These are phyloP conservation scores for Acleris emargana DNA, from an alignment of 2,888 invertebrate species.

Conservation along the genomic window DNA sequence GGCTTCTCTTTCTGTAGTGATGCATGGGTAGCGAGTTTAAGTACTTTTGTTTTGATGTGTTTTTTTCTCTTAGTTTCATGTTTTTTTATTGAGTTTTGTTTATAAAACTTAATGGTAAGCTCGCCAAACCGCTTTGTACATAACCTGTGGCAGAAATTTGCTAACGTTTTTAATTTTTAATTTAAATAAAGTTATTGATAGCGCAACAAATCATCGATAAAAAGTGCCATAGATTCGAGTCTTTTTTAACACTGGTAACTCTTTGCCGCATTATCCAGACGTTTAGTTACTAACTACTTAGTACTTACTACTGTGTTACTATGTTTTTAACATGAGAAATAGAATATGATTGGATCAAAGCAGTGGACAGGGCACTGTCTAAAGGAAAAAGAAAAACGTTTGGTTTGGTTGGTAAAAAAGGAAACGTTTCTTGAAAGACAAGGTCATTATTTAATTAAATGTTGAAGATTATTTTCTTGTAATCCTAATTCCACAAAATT, in stretches of 20 bases:
- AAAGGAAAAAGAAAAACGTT: too few species aligned
- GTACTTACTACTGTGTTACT: too few species aligned
- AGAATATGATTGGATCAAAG: too few species aligned
- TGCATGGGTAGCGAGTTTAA: neutral
- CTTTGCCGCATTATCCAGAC: too few species aligned
- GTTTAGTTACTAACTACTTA: too few species aligned
- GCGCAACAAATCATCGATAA: constrained; percentile 24
- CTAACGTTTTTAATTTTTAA: neutral
- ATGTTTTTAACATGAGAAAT: too few species aligned
- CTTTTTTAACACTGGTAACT: constrained; percentile 2
- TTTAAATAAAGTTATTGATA: constrained; percentile 8
- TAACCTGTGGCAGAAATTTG: neutral
- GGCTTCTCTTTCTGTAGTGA: constrained; percentile 1
- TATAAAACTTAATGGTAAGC: constrained; percentile 18
- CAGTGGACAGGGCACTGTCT: too few species aligned
- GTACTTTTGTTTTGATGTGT: constrained; percentile 27
- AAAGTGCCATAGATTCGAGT: constrained; percentile 29
- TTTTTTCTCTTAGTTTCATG: constrained; percentile 17
- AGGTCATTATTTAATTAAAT: too few species aligned
- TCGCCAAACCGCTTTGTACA: constrained; percentile 2
- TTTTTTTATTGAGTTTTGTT: constrained; percentile 21
- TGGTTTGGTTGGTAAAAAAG: too few species aligned
- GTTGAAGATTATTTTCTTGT: too few species aligned
- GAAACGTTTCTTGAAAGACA: too few species aligned
- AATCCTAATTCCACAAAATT: too few species aligned